phyloP scores from a whole-genome alignment of 1,140 invertebrate species.

The Drosophila ironensis region DNA sequence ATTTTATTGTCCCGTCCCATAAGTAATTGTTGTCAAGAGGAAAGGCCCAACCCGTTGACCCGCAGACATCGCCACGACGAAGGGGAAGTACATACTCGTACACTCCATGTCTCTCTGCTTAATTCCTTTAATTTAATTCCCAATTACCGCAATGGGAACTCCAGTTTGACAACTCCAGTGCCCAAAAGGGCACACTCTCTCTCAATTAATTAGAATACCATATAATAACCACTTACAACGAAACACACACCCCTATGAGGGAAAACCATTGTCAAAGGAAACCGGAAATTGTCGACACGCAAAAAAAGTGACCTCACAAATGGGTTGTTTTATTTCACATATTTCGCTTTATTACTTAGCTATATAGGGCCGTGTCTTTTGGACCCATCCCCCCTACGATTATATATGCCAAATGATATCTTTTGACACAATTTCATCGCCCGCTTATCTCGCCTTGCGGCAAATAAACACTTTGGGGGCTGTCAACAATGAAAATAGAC shows the following conservation, averaged over 20 bases:
- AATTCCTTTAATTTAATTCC: constrained; percentile 74
- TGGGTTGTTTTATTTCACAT: too few relatives aligned
- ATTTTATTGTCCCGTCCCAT: constrained; percentile 43
- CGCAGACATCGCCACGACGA: constrained; percentile 41
- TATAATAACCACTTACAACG: neutral
- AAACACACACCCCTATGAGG: constrained; percentile 12
- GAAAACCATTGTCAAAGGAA: constrained; percentile 13
- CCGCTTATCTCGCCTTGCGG: constrained; percentile 39
- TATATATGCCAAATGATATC: constrained; percentile 51
- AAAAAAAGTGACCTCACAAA: constrained; percentile 42
- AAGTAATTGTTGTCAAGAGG: constrained; percentile 51
- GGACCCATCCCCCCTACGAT: neutral
- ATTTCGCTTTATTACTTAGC: neutral
- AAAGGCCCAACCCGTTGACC: constrained; percentile 55
- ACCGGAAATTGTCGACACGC: constrained; percentile 53
- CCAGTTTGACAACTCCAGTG: neutral
- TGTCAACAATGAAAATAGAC: constrained; percentile 69
- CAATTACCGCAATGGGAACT: constrained; percentile 41
- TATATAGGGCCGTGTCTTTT: neutral
- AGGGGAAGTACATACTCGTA: constrained; percentile 3
- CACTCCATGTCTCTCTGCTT: constrained; percentile 40
- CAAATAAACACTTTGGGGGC: constrained; percentile 31
- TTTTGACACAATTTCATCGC: constrained; percentile 64
- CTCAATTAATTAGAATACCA: constrained; percentile 57
- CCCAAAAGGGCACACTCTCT: constrained; percentile 6